Conservation (phyloP, 2,113 vertebrate genomes). For the Dendrocopos noguchii region DNA sequence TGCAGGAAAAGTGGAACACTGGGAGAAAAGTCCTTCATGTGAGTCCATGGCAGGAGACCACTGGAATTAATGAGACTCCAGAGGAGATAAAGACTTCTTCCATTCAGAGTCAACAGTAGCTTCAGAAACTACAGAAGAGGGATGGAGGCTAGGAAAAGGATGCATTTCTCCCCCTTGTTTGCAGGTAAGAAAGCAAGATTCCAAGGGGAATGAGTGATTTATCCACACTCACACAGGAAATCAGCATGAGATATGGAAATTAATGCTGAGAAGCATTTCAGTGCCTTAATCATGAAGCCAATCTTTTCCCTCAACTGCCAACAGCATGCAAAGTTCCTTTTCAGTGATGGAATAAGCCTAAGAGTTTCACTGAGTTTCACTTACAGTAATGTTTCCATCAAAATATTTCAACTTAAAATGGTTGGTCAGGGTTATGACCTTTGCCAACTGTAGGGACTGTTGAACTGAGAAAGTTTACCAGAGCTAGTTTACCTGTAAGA, state of each 20-base stretch:
- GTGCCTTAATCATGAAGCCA: slow-evolving; percentile 37
- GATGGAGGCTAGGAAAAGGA: background rate
- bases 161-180: background rate
- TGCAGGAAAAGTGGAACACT: background rate
- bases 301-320: slow-evolving; percentile 47
- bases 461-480: background rate
- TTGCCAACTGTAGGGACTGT: fast-evolving
- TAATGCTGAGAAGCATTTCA: slow-evolving; percentile 40
- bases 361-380: background rate
- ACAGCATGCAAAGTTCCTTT: slow-evolving; percentile 5
- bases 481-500: background rate
- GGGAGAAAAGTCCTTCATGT: background rate
- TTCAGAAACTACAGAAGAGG: background rate
- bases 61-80: background rate
- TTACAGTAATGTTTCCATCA: background rate
- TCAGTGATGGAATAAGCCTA: background rate
- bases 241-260: slow-evolving; percentile 54
- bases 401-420: background rate
- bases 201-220: slow-evolving; percentile 31
- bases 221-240: slow-evolving; percentile 3
- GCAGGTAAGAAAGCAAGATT: background rate
- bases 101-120: background rate
- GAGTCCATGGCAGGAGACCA: background rate
- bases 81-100: background rate
- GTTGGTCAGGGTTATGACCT: background rate